These are phyloP conservation scores for Hemicordylus capensis DNA, from an alignment of 2,113 vertebrate genomes.

Conservation along the genomic window DNA sequence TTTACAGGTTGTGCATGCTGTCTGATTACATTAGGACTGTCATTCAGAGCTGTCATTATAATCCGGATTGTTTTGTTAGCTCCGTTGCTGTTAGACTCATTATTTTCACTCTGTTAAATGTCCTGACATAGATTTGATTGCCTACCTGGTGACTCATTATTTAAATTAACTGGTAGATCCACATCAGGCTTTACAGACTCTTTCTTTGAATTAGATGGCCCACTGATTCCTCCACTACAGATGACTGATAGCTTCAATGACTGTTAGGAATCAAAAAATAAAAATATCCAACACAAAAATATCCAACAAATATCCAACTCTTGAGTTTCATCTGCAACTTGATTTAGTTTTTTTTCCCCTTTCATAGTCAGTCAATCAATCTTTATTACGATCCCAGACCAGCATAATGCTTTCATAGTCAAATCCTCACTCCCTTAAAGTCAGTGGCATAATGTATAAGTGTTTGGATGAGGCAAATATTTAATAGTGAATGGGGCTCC, in stretches of 20 bases:
- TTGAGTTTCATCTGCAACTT: slow-evolving; percentile 7
- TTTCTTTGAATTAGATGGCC: slow-evolving; percentile 67
- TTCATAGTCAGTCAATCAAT: no score
- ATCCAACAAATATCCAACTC: slow-evolving; percentile 33
- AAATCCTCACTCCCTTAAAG: neutral
- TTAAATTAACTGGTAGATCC: slow-evolving; percentile 69
- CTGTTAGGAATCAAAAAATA: slow-evolving; percentile 33
- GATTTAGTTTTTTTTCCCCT: neutral
- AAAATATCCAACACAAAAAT: slow-evolving; percentile 7
- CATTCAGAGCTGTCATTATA: slow-evolving; percentile 62
- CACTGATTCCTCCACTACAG: slow-evolving; percentile 62
- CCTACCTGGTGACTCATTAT: slow-evolving; percentile 73
- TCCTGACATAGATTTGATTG: slow-evolving; percentile 73
- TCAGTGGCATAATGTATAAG: neutral
- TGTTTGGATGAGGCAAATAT: neutral
- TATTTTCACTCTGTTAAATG: slow-evolving; percentile 70
- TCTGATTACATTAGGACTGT: slow-evolving; percentile 62
- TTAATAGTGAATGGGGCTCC: neutral
- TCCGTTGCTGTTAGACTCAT: slow-evolving; percentile 64
- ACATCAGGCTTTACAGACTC: slow-evolving; percentile 64
- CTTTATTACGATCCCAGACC: no score
- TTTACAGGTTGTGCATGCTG: slow-evolving; percentile 58
- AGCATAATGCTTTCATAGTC: slow-evolving; percentile 17
- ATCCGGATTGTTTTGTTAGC: slow-evolving; percentile 69
- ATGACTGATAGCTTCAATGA: slow-evolving; percentile 59